Evolutionary conservation across 1,140 invertebrate genomes (phyloP).

Genomic region (Bombyx mandarina): DNA sequence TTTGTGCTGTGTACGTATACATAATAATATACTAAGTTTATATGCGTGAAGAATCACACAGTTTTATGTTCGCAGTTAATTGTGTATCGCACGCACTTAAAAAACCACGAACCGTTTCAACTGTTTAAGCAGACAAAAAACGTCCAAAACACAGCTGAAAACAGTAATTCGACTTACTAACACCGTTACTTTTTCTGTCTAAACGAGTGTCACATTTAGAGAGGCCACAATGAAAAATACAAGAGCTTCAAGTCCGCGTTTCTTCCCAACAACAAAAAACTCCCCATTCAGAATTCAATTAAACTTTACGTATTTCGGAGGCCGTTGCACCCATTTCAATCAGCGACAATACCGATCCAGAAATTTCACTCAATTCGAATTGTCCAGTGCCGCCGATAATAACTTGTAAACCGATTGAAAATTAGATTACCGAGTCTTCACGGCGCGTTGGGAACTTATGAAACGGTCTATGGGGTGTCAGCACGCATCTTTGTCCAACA

Average conservation of each 20-base stretch:
- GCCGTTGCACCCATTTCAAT: constrained; percentile 40
- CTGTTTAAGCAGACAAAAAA: background rate
- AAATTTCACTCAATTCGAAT: constrained; percentile 48
- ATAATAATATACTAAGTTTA: no score
- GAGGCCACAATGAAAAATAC: constrained; percentile 15
- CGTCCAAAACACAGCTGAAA: constrained; percentile 14
- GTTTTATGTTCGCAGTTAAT: no score
- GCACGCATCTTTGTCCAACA: constrained; percentile 34
- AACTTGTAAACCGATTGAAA: constrained; percentile 54
- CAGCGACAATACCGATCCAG: constrained; percentile 45
- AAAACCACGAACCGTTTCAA: no score
- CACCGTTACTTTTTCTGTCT: constrained; percentile 23
- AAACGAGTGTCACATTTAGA: constrained; percentile 20
- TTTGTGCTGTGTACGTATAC: no score
- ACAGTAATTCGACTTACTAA: constrained; percentile 19
- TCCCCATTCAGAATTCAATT: constrained; percentile 50
- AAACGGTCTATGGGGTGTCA: constrained; percentile 65
- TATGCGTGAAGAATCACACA: no score
- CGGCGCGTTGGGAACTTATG: constrained; percentile 55
- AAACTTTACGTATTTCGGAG: constrained; percentile 45
- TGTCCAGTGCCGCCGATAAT: constrained; percentile 38
- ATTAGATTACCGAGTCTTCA: constrained; percentile 63
- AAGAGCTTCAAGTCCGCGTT: constrained; percentile 17
- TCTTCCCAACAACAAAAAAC: constrained; percentile 16
- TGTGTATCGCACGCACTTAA: no score